Evolutionary conservation across 1,140 invertebrate genomes (phyloP).

Genomic region (Calycopis cecrops): DNA sequence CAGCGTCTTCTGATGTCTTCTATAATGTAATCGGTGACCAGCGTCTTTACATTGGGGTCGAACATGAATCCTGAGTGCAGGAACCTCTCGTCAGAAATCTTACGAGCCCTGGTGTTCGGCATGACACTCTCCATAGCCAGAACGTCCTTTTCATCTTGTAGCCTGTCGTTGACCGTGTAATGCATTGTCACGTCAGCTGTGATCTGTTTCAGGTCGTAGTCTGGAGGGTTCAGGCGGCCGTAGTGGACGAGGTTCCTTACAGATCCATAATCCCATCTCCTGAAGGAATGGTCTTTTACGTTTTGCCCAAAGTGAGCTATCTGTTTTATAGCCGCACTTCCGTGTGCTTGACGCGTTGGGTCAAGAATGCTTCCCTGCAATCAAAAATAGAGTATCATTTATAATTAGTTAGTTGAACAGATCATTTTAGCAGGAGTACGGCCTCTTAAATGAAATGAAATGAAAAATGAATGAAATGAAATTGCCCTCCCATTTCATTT

Average conservation of each 20-base stretch:
- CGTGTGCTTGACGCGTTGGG: constrained; percentile 20
- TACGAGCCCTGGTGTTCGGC: constrained; percentile 37
- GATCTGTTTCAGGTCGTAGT: constrained; percentile 41
- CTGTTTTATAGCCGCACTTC: constrained; percentile 52
- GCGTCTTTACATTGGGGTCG: constrained; percentile 38
- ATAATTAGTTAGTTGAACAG: too few species aligned
- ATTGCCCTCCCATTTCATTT: too few species aligned
- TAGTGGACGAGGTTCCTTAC: constrained; percentile 37
- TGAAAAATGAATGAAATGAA: too few species aligned
- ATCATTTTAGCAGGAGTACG: too few species aligned
- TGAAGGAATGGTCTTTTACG: constrained; percentile 44
- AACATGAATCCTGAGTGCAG: constrained; percentile 42
- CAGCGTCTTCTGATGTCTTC: constrained; percentile 16
- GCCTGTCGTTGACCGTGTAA: constrained; percentile 45
- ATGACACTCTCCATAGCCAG: constrained; percentile 46
- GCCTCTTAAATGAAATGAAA: too few species aligned
- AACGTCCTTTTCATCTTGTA: constrained; percentile 50
- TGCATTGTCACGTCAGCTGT: constrained; percentile 48
- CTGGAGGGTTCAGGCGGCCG: constrained; percentile 34
- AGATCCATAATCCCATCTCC: constrained; percentile 41
- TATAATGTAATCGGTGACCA: constrained; percentile 41
- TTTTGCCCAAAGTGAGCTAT: constrained; percentile 56
- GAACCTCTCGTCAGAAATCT: constrained; percentile 44
- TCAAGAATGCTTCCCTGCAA: constrained; percentile 10
- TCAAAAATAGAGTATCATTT: background rate